Percentiles rank a stretch among this genome's conserved stretches.
Conservation (phyloP, 1,140 invertebrate genomes). For the Drosophila ogumai region DNA sequence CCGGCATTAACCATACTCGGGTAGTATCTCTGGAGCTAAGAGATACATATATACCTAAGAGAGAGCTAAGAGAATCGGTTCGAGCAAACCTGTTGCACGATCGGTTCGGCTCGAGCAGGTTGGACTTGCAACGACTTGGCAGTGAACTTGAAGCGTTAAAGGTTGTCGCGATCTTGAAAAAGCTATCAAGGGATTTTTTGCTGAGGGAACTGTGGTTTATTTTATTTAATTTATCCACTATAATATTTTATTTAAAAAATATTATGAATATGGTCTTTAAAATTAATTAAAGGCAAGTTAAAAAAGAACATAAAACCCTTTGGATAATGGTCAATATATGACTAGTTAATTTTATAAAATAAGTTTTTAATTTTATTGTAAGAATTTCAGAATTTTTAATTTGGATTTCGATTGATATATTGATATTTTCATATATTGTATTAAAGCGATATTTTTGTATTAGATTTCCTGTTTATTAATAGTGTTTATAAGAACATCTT, state of each 20-base stretch:
- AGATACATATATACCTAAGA: constrained; percentile 14
- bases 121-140: constrained; percentile 49
- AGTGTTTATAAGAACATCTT: background rate
- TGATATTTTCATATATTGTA: too few species aligned
- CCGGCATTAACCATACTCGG: constrained; percentile 20
- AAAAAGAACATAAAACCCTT: too few species aligned
- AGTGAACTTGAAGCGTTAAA: constrained; percentile 62
- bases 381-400: too few species aligned
- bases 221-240: background rate
- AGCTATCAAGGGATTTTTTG: background rate
- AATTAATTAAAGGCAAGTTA: too few species aligned
- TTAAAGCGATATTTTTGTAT: too few species aligned
- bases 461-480: background rate
- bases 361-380: too few species aligned
- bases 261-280: too few species aligned
- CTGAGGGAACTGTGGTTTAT: background rate
- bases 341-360: too few species aligned
- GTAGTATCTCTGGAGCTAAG: constrained; percentile 26
- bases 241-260: background rate
- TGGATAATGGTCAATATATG: too few species aligned
- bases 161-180: constrained; percentile 37
- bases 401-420: too few species aligned
- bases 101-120: constrained; percentile 32
- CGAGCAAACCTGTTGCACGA: constrained; percentile 32
- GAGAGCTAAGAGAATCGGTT: constrained; percentile 20